A percentile compares a stretch with the other conserved stretches of the same genome.
Conservation (phyloP, 2,113 vertebrate genomes). For the Protomyctophum bolini region DNA sequence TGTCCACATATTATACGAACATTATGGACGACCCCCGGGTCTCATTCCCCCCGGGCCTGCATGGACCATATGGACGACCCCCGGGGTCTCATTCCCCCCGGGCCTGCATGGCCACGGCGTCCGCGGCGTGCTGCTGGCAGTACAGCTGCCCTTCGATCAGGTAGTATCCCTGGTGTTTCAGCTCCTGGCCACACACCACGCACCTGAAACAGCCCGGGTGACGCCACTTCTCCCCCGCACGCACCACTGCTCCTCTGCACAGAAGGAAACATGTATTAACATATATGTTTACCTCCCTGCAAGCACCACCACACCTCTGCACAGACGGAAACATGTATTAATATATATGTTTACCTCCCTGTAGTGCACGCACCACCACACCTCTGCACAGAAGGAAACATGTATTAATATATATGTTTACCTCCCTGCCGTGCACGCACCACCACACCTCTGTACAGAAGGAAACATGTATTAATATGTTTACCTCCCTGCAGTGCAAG, state of each 20-base stretch:
- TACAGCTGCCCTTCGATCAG: constrained; percentile 7
- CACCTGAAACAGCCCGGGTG: constrained; percentile 2
- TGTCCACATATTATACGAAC: too few species aligned
- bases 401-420: too few species aligned
- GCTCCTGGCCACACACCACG: not conserved
- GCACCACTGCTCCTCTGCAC: not conserved
- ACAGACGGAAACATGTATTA: not conserved
- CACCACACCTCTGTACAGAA: not conserved
- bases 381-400: not conserved
- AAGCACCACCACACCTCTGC: too few species aligned
- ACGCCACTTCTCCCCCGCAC: constrained; percentile 7
- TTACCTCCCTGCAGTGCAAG: not conserved
- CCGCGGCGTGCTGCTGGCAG: constrained; percentile 2
- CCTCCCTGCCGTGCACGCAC: not conserved
- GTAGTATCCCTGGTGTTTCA: constrained; percentile 7
- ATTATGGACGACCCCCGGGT: too few species aligned
- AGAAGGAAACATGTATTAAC: too few species aligned
- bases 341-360: too few species aligned
- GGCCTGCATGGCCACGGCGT: not conserved
- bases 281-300: too few species aligned
- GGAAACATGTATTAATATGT: too few species aligned
- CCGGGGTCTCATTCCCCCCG: too few species aligned
- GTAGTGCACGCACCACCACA: not conserved
- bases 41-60: too few species aligned
- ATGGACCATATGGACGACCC: too few species aligned